Evolutionary conservation across 2,113 vertebrate genomes (phyloP).

Genomic region (Phyllopteryx taeniolatus): DNA sequence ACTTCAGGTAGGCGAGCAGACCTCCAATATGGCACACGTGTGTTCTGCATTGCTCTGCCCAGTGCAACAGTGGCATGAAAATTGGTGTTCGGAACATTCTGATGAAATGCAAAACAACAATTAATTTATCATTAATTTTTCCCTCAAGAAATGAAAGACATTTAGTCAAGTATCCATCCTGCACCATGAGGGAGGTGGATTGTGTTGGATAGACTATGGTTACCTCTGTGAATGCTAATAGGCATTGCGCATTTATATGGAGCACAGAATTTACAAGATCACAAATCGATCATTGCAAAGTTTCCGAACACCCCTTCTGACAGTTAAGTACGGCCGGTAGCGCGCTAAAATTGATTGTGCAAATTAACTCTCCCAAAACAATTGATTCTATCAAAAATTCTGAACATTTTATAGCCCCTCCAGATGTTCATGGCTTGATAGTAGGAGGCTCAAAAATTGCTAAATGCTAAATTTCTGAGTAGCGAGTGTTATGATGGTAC

Average conservation of each 20-base stretch:
- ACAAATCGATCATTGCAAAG: not conserved
- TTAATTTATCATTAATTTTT: not conserved
- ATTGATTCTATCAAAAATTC: not conserved
- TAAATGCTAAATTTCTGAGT: not conserved
- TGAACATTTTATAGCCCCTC: not conserved
- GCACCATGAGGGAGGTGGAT: not conserved
- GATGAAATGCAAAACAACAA: not conserved
- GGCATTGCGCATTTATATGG: not conserved
- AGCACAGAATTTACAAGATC: not conserved
- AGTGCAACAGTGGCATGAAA: not conserved
- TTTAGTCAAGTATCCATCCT: not conserved
- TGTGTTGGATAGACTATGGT: not conserved
- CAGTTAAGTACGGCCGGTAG: not conserved
- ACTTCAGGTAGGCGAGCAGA: not conserved
- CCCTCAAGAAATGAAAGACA: not conserved
- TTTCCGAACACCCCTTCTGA: not conserved
- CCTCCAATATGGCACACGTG: too few relatives aligned
- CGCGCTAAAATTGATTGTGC: not conserved
- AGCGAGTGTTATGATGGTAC: not conserved
- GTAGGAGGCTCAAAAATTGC: not conserved
- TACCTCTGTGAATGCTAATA: not conserved
- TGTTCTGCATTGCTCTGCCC: not conserved
- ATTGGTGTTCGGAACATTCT: not conserved
- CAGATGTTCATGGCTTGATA: not conserved
- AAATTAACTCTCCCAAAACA: not conserved